Percentiles rank a stretch among this genome's conserved stretches.
Conservation (phyloP, 2,888 invertebrate species). For the Helicoverpa assulta region DNA sequence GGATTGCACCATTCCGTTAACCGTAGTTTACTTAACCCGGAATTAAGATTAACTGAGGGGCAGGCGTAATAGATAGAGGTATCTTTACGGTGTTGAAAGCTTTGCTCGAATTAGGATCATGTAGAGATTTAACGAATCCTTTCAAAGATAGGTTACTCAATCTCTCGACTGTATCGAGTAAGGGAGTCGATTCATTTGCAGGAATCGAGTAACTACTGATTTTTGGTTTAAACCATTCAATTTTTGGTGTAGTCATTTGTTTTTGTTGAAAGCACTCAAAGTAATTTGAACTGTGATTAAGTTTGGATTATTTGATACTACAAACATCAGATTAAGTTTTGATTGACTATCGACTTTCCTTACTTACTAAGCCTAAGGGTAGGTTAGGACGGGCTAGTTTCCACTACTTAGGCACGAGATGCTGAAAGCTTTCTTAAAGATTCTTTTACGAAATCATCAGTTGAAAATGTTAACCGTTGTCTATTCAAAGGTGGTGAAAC, state of each 20-base stretch:
- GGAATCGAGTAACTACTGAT: neutral
- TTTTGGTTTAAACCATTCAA: neutral
- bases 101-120: conserved; percentile 52
- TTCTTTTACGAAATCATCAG: no score
- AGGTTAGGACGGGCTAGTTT: no score
- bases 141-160: conserved; percentile 26
- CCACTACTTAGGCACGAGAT: no score
- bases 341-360: no score
- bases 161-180: neutral
- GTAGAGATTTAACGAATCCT: conserved; percentile 42
- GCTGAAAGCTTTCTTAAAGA: no score
- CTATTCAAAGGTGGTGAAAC: no score
- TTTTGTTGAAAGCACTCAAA: neutral
- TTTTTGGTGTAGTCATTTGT: neutral
- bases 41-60: conserved; percentile 54
- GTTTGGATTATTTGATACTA: no score
- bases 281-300: neutral
- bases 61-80: conserved; percentile 47
- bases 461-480: no score
- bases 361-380: no score
- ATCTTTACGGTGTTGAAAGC: conserved; percentile 46
- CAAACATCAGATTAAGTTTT: no score
- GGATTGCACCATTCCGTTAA: conserved; percentile 45
- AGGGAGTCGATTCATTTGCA: neutral
- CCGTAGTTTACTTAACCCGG: conserved; percentile 54